Conservation (phyloP, 2,113 vertebrate genomes). For the Nicator chloris region DNA sequence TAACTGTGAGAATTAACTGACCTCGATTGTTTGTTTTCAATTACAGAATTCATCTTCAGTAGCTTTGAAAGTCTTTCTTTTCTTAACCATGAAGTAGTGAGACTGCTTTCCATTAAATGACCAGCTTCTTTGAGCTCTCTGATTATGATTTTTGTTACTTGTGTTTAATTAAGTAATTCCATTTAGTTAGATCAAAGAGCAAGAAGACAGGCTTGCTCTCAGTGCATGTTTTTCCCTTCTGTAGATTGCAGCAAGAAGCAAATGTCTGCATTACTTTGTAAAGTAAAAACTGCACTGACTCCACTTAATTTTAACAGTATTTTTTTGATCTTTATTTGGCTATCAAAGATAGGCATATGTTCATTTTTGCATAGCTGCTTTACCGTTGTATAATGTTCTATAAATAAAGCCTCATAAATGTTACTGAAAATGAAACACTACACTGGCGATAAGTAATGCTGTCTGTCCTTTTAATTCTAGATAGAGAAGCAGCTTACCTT, state of each 20-base stretch:
- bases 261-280: neutral
- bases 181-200: neutral
- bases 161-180: neutral
- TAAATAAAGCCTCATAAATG: neutral
- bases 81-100: neutral
- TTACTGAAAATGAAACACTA: neutral
- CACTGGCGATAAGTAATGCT: neutral
- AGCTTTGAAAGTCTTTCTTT: neutral
- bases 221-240: neutral
- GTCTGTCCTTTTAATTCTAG: slow-evolving; percentile 64
- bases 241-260: neutral
- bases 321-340: neutral
- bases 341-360: rapidly evolving
- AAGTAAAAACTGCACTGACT: neutral
- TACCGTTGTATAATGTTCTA: neutral
- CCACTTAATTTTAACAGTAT: neutral
- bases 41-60: neutral
- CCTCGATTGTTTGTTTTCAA: neutral
- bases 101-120: neutral
- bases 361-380: neutral
- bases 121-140: neutral
- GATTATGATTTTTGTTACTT: neutral
- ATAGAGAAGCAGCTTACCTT: slow-evolving; percentile 82
- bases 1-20: neutral
- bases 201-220: neutral